These are phyloP conservation scores for Gymnocypris eckloni DNA, from an alignment of 2,797 vertebrate species.

Conservation along the genomic window DNA sequence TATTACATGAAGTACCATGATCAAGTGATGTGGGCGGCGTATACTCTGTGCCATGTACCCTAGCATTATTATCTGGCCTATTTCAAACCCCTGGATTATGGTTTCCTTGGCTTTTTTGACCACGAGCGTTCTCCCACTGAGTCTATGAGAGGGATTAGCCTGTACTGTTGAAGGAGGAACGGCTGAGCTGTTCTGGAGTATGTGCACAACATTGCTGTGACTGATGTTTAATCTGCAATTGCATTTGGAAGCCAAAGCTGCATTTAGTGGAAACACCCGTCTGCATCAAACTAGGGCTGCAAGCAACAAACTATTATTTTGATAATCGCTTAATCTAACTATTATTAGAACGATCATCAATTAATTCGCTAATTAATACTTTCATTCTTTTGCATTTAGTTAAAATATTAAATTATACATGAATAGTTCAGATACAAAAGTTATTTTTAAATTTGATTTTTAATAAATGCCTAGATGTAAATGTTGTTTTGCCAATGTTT, in stretches of 20 bases:
- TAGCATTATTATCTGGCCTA: slow-evolving; percentile 55
- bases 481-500: too few relatives aligned
- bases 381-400: too few relatives aligned
- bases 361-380: too few relatives aligned
- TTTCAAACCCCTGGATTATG: slow-evolving; percentile 60
- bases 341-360: too few relatives aligned
- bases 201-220: slow-evolving; percentile 36
- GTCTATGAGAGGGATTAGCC: slow-evolving; percentile 62
- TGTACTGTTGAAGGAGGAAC: slow-evolving; percentile 48
- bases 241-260: neutral
- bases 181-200: slow-evolving; percentile 36
- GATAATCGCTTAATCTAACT: too few relatives aligned
- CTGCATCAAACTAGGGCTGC: neutral
- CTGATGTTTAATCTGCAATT: slow-evolving; percentile 29
- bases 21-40: slow-evolving; percentile 20
- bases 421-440: too few relatives aligned
- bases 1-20: neutral
- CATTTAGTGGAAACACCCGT: neutral
- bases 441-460: too few relatives aligned
- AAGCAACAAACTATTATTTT: too few relatives aligned
- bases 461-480: too few relatives aligned
- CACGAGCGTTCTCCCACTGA: slow-evolving; percentile 33
- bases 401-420: too few relatives aligned
- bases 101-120: slow-evolving; percentile 60
- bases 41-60: slow-evolving; percentile 30